phyloP scores from a whole-genome alignment of 1,140 invertebrate genomes.

The Lepidotrigona ventralis region DNA sequence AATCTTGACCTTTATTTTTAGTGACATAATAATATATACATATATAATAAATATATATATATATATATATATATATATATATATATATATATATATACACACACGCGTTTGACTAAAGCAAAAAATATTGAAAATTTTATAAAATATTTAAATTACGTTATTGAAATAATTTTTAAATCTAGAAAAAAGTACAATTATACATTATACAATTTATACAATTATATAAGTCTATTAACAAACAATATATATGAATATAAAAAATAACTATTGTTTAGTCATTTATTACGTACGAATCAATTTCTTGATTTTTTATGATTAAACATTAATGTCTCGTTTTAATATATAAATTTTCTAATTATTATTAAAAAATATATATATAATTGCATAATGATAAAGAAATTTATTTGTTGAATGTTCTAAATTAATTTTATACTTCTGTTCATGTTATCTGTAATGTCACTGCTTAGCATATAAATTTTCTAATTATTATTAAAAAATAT shows the following conservation, averaged over 20 bases:
- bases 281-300: not conserved
- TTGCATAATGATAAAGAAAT: not conserved
- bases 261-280: not conserved
- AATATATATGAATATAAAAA: not conserved
- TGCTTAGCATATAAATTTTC: too few species aligned
- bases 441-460: too few species aligned
- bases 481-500: too few species aligned
- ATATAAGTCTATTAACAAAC: not conserved
- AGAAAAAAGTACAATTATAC: not conserved
- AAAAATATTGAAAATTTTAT: not conserved
- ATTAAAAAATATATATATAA: not conserved
- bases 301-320: not conserved
- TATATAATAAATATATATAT: slow-evolving; percentile 12
- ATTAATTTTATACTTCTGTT: not conserved
- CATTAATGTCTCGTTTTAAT: not conserved
- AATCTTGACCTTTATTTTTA: slow-evolving; percentile 47
- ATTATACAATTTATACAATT: not conserved
- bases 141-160: not conserved
- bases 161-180: not conserved
- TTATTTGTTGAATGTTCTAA: not conserved
- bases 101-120: not conserved
- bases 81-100: not conserved
- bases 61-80: slow-evolving; percentile 1
- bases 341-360: not conserved
- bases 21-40: not conserved